Percentiles rank a stretch among this genome's conserved stretches.
These are phyloP conservation scores for Idaea aversata DNA, from an alignment of 2,888 invertebrate species.

Conservation along the genomic window DNA sequence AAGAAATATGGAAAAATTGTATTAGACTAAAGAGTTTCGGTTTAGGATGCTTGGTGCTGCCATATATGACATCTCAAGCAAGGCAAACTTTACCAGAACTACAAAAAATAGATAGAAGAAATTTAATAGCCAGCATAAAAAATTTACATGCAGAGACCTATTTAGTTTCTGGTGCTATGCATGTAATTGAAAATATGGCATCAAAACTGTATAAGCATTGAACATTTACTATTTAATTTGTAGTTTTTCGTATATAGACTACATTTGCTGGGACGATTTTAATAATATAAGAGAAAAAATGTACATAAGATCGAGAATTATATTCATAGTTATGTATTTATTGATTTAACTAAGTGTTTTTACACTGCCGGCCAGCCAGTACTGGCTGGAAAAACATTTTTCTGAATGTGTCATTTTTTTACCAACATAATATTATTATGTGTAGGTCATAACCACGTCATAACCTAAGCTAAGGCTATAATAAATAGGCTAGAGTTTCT, in stretches of 20 bases:
- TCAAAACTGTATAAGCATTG: conserved; percentile 48
- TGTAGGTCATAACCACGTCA: no score
- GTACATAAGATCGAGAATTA: no score
- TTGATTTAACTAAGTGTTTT: no score
- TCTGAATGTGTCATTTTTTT: no score
- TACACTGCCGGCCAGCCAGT: no score
- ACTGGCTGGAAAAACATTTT: no score
- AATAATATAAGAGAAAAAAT: no score
- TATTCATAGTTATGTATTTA: no score
- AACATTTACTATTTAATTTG: background rate
- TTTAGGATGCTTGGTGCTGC: conserved; percentile 68
- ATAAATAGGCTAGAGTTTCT: no score
- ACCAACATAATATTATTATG: no score
- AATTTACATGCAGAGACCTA: conserved; percentile 71
- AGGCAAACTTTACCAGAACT: conserved; percentile 61
- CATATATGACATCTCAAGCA: conserved; percentile 64
- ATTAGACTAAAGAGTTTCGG: conserved; percentile 67
- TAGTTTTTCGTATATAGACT: background rate
- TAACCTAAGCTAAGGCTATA: no score
- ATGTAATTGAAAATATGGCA: conserved; percentile 64
- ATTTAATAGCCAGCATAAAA: conserved; percentile 67
- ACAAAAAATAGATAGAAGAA: conserved; percentile 68
- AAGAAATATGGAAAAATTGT: conserved; percentile 73
- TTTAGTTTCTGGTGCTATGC: conserved; percentile 71
- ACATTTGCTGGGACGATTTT: background rate